Evolutionary conservation across 2,113 vertebrate genomes (phyloP).

Genomic region (Salvelinus sp.): DNA sequence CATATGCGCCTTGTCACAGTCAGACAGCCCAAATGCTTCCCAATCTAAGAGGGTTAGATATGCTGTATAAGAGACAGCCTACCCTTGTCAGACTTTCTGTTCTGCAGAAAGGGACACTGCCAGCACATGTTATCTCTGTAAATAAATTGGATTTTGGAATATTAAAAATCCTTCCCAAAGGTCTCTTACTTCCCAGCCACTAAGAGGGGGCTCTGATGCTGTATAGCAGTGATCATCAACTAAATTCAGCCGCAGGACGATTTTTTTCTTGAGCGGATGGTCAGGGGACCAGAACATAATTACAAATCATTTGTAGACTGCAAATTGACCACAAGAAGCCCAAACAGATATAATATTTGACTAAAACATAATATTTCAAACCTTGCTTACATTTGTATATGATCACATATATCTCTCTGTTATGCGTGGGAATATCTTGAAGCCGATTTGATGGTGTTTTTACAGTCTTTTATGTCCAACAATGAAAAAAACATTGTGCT

Average conservation of each 20-base stretch:
- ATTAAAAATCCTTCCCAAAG: slow-evolving; percentile 66
- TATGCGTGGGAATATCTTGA: too few species aligned
- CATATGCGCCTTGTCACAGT: slow-evolving; percentile 57
- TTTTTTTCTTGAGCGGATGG: too few species aligned
- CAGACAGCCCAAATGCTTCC: slow-evolving; percentile 47
- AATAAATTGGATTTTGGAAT: slow-evolving; percentile 69
- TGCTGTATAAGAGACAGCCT: slow-evolving; percentile 63
- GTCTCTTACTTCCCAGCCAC: slow-evolving; percentile 52
- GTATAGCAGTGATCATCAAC: too few species aligned
- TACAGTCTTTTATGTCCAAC: background rate
- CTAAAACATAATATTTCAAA: too few species aligned
- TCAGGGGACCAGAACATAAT: too few species aligned
- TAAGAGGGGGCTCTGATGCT: slow-evolving; percentile 20
- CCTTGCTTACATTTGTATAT: too few species aligned
- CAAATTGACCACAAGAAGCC: too few species aligned
- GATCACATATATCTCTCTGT: too few species aligned
- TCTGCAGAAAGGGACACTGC: slow-evolving; percentile 54
- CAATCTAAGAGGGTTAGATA: slow-evolving; percentile 68
- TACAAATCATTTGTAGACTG: too few species aligned
- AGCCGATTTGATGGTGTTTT: too few species aligned
- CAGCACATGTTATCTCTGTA: slow-evolving; percentile 57
- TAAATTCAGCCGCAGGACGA: too few species aligned
- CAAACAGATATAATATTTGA: too few species aligned
- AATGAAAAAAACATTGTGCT: slow-evolving; percentile 10
- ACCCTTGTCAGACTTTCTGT: slow-evolving; percentile 63